phyloP scores from a whole-genome alignment of 2,888 invertebrate genomes.

The Zelleria hepariella region DNA sequence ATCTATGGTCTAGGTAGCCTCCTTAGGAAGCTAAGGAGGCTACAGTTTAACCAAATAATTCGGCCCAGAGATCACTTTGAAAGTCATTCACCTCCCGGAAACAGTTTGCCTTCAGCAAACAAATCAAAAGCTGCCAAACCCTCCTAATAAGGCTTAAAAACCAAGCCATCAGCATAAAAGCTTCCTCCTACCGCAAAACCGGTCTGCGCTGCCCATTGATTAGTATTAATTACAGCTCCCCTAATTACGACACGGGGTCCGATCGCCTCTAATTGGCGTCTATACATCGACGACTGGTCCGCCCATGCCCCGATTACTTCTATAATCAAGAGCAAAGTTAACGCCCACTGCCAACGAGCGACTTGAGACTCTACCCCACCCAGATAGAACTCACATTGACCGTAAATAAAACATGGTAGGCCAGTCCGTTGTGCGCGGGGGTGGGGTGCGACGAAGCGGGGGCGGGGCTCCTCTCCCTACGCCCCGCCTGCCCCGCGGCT shows the following conservation, averaged over 20 bases:
- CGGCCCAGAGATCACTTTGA: no score
- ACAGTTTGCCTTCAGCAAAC: no score
- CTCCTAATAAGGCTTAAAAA: neutral
- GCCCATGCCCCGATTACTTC: slow-evolving; percentile 67
- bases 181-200: neutral
- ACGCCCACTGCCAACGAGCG: slow-evolving; percentile 22
- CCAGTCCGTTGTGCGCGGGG: slow-evolving; percentile 39
- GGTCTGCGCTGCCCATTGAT: neutral
- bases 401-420: slow-evolving; percentile 46
- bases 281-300: slow-evolving; percentile 54
- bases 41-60: no score
- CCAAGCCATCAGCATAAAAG: neutral
- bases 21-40: no score
- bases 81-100: no score
- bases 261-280: slow-evolving; percentile 64
- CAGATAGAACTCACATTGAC: slow-evolving; percentile 31
- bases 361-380: slow-evolving; percentile 30
- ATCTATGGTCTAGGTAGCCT: no score
- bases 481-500: slow-evolving; percentile 52
- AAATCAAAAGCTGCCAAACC: no score
- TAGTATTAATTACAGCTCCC: slow-evolving; percentile 32
- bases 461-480: slow-evolving; percentile 49
- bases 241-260: slow-evolving; percentile 48
- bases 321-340: slow-evolving; percentile 42
- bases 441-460: slow-evolving; percentile 51